Evolutionary conservation across 1,140 invertebrate species (phyloP).

Genomic region (Chelonus insularis): DNA sequence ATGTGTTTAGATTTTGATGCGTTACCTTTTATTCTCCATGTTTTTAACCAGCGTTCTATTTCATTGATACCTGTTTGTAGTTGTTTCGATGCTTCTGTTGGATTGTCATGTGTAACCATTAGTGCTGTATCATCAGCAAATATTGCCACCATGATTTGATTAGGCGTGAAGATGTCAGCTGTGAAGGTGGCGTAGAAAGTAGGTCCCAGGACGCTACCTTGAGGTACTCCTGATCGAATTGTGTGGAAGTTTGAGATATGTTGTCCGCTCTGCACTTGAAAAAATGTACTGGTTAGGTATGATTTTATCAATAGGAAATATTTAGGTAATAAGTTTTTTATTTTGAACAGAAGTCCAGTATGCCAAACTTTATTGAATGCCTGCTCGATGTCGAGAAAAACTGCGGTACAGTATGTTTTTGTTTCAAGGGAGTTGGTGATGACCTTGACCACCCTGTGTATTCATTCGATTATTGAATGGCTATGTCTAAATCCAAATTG

Average conservation of each 20-base stretch:
- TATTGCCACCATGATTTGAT: conserved; percentile 29
- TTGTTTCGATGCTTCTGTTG: conserved; percentile 2
- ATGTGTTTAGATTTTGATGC: conserved; percentile 36
- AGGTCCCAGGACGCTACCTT: not conserved
- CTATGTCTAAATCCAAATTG: too few relatives aligned
- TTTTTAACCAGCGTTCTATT: conserved; percentile 30
- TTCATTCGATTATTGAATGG: too few relatives aligned
- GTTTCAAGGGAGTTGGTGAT: too few relatives aligned
- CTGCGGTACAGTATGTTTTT: too few relatives aligned
- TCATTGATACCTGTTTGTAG: not conserved
- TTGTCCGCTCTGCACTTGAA: too few relatives aligned
- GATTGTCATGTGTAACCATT: conserved; percentile 12
- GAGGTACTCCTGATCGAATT: not conserved
- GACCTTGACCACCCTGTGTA: too few relatives aligned
- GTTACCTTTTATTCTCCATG: conserved; percentile 42
- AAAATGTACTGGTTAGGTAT: too few relatives aligned
- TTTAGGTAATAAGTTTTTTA: too few relatives aligned
- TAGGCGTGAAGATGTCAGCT: conserved; percentile 38
- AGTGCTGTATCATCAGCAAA: conserved; percentile 40
- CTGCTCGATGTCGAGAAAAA: too few relatives aligned
- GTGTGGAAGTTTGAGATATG: not conserved
- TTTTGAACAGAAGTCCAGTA: too few relatives aligned
- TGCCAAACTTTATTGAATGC: too few relatives aligned
- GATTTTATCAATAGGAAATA: too few relatives aligned
- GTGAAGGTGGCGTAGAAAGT: conserved; percentile 32